A percentile compares a stretch with the other conserved stretches of the same genome.
These are phyloP conservation scores for Pomatostomus ruficeps DNA, from an alignment of 2,113 vertebrate genomes.

Conservation along the genomic window DNA sequence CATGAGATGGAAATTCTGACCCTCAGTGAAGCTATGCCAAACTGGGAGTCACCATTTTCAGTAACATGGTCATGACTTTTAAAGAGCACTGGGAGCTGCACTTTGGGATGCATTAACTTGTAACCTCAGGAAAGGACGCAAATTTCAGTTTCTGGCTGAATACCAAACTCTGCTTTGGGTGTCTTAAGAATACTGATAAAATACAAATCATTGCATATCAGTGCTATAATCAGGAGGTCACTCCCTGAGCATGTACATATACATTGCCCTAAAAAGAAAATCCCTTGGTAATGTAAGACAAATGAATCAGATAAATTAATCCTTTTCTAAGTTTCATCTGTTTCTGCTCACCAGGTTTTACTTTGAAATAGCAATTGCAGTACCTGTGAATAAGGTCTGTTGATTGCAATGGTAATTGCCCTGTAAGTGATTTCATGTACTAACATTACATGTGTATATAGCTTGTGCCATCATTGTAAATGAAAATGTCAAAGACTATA, in stretches of 20 bases:
- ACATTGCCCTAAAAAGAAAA: neutral
- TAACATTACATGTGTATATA: neutral
- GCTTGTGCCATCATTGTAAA: neutral
- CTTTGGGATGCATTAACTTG: constrained; percentile 25
- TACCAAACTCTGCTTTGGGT: constrained; percentile 31
- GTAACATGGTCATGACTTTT: neutral
- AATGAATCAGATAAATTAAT: neutral
- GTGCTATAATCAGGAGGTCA: neutral
- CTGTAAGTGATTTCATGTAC: neutral
- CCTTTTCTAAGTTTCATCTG: neutral
- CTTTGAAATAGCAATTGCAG: neutral
- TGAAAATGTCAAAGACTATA: neutral
- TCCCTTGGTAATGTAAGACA: neutral
- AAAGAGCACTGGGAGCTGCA: constrained; percentile 26
- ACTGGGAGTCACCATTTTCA: constrained; percentile 25
- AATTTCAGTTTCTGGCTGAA: constrained; percentile 30
- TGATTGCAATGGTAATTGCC: neutral
- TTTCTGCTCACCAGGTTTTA: neutral
- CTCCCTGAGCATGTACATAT: neutral
- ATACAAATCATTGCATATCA: neutral
- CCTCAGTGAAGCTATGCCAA: constrained; percentile 25
- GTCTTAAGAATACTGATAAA: neutral
- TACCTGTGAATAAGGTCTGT: constrained; percentile 1
- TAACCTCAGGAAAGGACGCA: constrained; percentile 49
- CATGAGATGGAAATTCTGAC: constrained; percentile 45